Conservation (phyloP, 2,113 vertebrate species). For the Aviceda subcristata region DNA sequence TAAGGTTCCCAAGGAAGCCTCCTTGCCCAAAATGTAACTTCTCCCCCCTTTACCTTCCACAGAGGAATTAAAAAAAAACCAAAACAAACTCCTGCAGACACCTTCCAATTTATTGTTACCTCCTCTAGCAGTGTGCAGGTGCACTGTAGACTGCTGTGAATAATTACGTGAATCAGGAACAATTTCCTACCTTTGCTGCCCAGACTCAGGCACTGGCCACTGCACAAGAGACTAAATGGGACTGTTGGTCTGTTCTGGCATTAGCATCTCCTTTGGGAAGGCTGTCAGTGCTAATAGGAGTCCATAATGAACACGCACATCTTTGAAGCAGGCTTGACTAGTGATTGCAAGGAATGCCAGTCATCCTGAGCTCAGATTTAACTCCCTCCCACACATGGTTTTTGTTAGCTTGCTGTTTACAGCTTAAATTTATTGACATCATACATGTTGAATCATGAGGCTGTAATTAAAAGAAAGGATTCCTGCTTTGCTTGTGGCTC, state of each 20-base stretch:
- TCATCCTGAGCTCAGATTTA: neutral
- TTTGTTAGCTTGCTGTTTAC: constrained; percentile 14
- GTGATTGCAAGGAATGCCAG: neutral
- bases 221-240: neutral
- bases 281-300: neutral
- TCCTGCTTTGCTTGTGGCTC: neutral
- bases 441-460: neutral
- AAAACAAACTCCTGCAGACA: neutral
- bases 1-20: neutral
- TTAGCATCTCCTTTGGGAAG: neutral
- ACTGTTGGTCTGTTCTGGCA: neutral
- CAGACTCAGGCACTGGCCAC: neutral
- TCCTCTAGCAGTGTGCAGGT: neutral
- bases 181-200: neutral
- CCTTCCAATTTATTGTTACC: neutral
- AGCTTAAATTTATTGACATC: neutral
- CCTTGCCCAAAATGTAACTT: neutral
- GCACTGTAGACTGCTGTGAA: neutral
- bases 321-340: neutral
- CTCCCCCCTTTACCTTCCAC: neutral
- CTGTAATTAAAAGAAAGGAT: neutral
- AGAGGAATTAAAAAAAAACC: neutral
- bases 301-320: rapidly evolving
- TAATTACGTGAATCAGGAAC: neutral
- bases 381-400: neutral